Conservation (phyloP, 1,140 invertebrate genomes). For the Physella acuta region DNA sequence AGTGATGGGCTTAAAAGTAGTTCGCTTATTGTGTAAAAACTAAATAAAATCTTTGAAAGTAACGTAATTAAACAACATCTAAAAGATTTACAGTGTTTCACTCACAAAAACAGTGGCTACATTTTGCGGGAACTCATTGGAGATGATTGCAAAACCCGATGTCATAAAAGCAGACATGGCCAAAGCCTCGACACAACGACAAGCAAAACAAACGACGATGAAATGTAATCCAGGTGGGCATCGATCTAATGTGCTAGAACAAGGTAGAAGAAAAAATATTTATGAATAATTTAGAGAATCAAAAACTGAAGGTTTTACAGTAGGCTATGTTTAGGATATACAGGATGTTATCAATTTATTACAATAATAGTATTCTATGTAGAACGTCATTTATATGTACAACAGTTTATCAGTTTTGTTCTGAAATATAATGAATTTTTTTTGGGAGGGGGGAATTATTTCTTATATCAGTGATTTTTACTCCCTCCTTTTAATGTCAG, state of each 20-base stretch:
- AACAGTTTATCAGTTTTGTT: neutral
- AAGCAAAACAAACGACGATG: constrained; percentile 81
- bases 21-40: neutral
- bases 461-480: neutral
- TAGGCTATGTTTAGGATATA: neutral
- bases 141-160: constrained; percentile 88
- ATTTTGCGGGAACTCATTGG: constrained; percentile 88
- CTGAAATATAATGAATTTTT: neutral
- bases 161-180: constrained; percentile 90
- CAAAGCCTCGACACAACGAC: constrained; percentile 86
- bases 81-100: constrained; percentile 25
- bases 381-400: neutral
- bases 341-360: neutral
- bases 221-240: constrained; percentile 80
- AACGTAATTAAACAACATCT: neutral
- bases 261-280: neutral
- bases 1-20: neutral
- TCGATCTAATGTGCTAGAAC: constrained; percentile 64
- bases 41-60: neutral
- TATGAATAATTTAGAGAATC: neutral
- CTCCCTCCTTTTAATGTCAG: too few species aligned
- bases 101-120: constrained; percentile 85
- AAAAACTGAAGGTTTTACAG: neutral
- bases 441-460: neutral
- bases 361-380: neutral